Evolutionary conservation across 2,797 vertebrate genomes (phyloP).

Genomic region (Alcedo atthis): DNA sequence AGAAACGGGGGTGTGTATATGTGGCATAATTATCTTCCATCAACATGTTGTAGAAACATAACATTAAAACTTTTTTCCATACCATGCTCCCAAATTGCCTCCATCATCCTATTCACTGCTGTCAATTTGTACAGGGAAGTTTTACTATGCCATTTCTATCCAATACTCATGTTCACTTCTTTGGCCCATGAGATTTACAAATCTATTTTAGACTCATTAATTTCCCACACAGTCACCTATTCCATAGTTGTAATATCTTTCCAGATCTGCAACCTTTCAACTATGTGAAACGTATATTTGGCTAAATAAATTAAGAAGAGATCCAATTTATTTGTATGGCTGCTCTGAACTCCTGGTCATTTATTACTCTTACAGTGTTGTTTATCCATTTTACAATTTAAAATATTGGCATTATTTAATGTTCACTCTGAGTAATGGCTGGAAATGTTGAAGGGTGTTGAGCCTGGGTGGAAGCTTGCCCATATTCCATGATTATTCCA

Average conservation of each 20-base stretch:
- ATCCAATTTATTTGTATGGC: not conserved
- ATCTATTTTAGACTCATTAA: not conserved
- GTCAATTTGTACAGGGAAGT: not conserved
- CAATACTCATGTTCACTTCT: not conserved
- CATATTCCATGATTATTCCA: not conserved
- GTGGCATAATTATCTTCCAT: not conserved
- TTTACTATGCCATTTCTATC: not conserved
- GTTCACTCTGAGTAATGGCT: not conserved
- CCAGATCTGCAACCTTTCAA: not conserved
- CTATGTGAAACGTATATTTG: not conserved
- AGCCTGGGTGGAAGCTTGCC: not conserved
- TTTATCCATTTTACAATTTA: not conserved
- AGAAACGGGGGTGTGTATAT: not conserved
- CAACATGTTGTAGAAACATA: not conserved
- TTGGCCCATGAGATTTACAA: not conserved
- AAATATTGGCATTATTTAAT: not conserved
- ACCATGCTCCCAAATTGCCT: not conserved
- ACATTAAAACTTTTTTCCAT: not conserved
- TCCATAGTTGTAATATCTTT: not conserved
- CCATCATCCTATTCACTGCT: not conserved
- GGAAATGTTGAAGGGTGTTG: not conserved
- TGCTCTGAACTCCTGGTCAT: not conserved
- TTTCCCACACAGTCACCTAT: not conserved
- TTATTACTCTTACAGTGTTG: not conserved
- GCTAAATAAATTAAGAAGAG: not conserved